These are phyloP conservation scores for Verasper variegatus DNA, from an alignment of 2,113 vertebrate species.

Conservation along the genomic window DNA sequence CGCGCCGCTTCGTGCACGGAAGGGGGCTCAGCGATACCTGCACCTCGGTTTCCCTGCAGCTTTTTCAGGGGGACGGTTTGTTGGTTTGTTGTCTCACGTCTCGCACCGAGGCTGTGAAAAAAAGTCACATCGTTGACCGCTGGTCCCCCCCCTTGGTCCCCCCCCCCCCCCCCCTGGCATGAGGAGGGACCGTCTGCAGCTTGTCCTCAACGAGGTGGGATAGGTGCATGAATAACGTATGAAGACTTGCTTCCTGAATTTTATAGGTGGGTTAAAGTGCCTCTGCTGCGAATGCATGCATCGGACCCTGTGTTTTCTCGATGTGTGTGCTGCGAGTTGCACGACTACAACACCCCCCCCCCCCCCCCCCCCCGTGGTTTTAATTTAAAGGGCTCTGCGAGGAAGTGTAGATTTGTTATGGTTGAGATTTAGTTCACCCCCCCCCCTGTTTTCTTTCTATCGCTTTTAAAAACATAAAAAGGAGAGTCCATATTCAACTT, in stretches of 20 bases:
- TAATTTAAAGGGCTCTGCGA: neutral
- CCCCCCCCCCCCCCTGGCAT: no score
- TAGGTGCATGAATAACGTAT: conserved; percentile 38
- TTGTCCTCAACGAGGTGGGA: conserved; percentile 37
- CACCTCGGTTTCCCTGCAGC: no score
- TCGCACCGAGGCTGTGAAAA: neutral
- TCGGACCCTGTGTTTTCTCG: neutral
- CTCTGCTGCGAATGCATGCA: neutral
- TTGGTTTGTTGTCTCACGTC: neutral
- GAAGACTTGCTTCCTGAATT: conserved; percentile 21
- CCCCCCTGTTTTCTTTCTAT: neutral
- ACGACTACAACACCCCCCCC: no score
- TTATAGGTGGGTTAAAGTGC: conserved; percentile 22
- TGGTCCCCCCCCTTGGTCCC: no score
- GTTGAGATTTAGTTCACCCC: neutral
- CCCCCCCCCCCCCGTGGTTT: neutral
- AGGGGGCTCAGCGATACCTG: no score
- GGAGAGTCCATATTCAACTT: conserved; percentile 51
- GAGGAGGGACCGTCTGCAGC: conserved; percentile 35
- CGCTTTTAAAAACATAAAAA: neutral
- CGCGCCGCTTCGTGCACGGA: no score
- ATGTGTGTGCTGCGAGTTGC: neutral
- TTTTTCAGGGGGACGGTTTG: no score
- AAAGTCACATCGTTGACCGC: conserved; percentile 33
- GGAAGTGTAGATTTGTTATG: conserved; percentile 6